phyloP scores from a whole-genome alignment of 2,113 vertebrate genomes.

The Tenebrosternarchus preto region DNA sequence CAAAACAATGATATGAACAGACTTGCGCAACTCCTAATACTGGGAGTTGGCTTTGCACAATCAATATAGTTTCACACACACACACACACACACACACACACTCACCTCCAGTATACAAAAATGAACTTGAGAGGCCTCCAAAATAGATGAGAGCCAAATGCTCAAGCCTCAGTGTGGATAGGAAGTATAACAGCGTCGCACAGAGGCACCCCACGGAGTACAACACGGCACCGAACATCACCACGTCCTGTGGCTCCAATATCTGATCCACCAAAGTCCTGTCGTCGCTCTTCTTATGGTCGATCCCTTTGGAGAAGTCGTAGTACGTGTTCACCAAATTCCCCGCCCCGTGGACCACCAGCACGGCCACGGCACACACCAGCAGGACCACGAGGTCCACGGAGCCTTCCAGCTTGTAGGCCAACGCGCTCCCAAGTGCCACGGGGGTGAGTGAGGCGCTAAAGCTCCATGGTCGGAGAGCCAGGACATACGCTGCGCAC shows the following conservation, averaged over 20 bases:
- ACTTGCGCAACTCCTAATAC: background rate
- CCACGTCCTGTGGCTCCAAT: conserved; percentile 91
- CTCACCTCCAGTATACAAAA: conserved; percentile 97
- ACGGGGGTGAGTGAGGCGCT: conserved; percentile 93
- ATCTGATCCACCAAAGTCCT: conserved; percentile 95
- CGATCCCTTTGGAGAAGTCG: conserved; percentile 98
- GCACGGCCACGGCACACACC: conserved; percentile 87
- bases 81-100: conserved; percentile 77
- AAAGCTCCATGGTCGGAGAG: conserved; percentile 95
- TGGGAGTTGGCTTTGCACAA: background rate
- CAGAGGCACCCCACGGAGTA: conserved; percentile 93
- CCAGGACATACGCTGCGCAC: conserved; percentile 91
- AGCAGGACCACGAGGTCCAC: conserved; percentile 84
- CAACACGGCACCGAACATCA: conserved; percentile 90
- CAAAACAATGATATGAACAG: background rate
- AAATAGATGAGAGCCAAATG: conserved; percentile 96
- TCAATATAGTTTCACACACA: background rate
- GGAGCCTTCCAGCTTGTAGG: conserved; percentile 85
- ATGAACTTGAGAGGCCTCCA: conserved; percentile 94
- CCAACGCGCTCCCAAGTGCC: conserved; percentile 90
- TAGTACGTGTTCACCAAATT: conserved; percentile 98
- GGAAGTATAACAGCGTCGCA: conserved; percentile 83
- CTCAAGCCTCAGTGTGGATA: conserved; percentile 88
- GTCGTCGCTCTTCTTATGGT: conserved; percentile 98
- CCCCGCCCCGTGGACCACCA: conserved; percentile 93